Evolutionary conservation across 2,888 invertebrate species (phyloP), one percentile per base, ranked within the genome.

Genomic region (Chloromyia formosa): DNA sequence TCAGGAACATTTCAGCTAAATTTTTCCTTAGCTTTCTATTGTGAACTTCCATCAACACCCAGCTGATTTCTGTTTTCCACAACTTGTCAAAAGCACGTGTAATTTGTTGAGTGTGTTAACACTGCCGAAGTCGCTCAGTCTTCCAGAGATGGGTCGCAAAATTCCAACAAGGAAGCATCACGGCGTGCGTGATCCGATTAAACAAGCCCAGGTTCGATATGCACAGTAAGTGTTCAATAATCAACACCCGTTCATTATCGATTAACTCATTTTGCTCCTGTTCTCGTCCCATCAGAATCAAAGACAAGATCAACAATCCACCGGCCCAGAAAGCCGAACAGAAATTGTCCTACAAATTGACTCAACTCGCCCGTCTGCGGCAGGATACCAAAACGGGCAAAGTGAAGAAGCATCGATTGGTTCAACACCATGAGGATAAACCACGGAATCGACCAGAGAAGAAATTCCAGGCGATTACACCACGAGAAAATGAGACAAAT

Each of bases 141-240:
- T 7, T 35, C 27, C 27, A 35, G 27, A 5, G 14, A 74, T 74
- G 74, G 66, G 66, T 10, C 56, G 94, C 64, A 94, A 94, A 89
- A 94, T 94, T 81, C 94, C 94, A 27, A 92, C 91, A 27, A 90
- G 92, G 79, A 94, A 93, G 83, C 94, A 94, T 81, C 89, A 89
- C 77, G 93, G 93, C 22, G 88, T 93, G 1, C 92, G 92, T 81
- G 94, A 94, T 86, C 93, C 93, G 1, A 83, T 91, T 23, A 89
- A 90, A 80, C 94, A 94, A 83, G 88, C 88, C 77, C 90, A 88
- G 7, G 86, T 86, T 79, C 87, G 91, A 77, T 83, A 89, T 66
- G 87, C 88, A 79, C 89, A 88, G 94, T 94, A 87, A 80, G 82
- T 62, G 18, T 58, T 23, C n/a, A 73, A 49, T 14, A 18, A n/a